Evolutionary conservation across 2,888 invertebrate genomes (phyloP).

Genomic region (Campoplex nolae): DNA sequence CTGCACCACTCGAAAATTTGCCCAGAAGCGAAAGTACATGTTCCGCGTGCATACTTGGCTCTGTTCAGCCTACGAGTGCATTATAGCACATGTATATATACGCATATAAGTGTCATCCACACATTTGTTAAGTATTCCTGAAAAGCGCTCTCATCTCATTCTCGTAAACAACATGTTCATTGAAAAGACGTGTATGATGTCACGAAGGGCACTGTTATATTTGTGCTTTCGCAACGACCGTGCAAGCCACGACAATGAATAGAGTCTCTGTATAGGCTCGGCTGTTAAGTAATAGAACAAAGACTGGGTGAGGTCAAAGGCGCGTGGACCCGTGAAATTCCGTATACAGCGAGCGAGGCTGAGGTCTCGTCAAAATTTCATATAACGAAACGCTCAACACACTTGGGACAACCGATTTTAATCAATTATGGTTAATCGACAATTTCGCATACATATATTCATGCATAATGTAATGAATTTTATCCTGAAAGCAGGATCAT

Average conservation of each 20-base stretch:
- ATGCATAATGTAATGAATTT: too few relatives aligned
- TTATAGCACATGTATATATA: not conserved
- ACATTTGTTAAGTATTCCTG: constrained; percentile 28
- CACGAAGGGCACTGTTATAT: constrained; percentile 49
- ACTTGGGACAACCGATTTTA: not conserved
- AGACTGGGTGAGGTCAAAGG: constrained; percentile 34
- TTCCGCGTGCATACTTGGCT: not conserved
- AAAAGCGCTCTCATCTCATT: constrained; percentile 50
- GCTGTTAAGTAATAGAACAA: constrained; percentile 20
- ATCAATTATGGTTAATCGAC: not conserved
- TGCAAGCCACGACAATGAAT: constrained; percentile 36
- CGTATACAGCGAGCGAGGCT: constrained; percentile 38
- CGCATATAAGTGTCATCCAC: not conserved
- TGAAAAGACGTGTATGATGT: constrained; percentile 27
- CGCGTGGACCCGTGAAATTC: constrained; percentile 53
- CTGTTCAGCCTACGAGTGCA: not conserved
- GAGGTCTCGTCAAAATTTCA: constrained; percentile 49
- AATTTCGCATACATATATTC: not conserved
- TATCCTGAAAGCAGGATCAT: not conserved
- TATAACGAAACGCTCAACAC: not conserved
- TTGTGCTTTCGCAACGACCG: constrained; percentile 59
- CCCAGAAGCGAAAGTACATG: constrained; percentile 10
- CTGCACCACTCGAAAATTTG: constrained; percentile 24
- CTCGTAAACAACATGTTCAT: constrained; percentile 64
- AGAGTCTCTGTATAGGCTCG: not conserved